Conservation (phyloP, 1,140 invertebrate genomes). For the Bombus picipes region DNA sequence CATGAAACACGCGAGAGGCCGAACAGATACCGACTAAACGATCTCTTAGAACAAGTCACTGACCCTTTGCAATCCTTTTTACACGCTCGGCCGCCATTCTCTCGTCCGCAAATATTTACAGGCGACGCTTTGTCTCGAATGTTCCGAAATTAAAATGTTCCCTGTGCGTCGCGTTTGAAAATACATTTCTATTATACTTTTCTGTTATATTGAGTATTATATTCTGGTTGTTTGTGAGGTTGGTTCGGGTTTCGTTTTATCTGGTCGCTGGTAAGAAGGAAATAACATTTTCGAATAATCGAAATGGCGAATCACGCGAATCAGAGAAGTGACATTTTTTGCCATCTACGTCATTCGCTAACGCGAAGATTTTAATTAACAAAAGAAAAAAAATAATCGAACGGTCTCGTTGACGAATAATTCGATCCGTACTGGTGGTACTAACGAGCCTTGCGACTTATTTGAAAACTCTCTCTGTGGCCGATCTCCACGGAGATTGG, state of each 20-base stretch:
- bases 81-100: background rate
- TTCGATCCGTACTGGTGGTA: too few relatives aligned
- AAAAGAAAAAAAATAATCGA: background rate
- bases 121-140: background rate
- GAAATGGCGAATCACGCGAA: background rate
- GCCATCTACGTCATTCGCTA: too few relatives aligned
- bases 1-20: too few relatives aligned
- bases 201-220: background rate
- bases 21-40: too few relatives aligned
- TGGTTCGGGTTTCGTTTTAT: too few relatives aligned
- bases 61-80: too few relatives aligned
- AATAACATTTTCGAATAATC: background rate
- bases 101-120: background rate
- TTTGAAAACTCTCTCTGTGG: slow-evolving; percentile 22
- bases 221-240: background rate
- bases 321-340: too few relatives aligned
- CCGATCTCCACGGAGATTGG: background rate
- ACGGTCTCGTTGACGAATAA: background rate
- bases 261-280: too few relatives aligned
- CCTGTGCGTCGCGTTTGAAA: background rate
- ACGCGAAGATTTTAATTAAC: too few relatives aligned
- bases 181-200: background rate
- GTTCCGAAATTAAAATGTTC: background rate
- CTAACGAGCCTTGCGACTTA: background rate
- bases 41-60: too few relatives aligned